Evolutionary conservation across 2,888 invertebrate genomes (phyloP).

Genomic region (Hydraecia micacea): DNA sequence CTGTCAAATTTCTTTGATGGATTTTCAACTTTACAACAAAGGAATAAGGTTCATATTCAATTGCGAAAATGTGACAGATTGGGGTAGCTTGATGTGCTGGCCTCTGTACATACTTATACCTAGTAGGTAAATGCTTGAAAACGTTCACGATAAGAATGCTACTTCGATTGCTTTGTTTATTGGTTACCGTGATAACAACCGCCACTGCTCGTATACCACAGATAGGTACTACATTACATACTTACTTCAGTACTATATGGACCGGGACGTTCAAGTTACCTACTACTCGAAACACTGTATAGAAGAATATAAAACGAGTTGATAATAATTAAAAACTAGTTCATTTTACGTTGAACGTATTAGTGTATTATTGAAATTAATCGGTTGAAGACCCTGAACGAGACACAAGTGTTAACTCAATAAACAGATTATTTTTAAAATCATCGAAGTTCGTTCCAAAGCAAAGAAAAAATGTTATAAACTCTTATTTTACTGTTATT

Average conservation of each 20-base stretch:
- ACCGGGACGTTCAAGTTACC: background rate
- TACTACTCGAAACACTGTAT: background rate
- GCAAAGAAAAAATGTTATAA: background rate
- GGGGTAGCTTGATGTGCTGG: too few species aligned
- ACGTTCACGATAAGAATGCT: slow-evolving; percentile 43
- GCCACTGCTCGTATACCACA: slow-evolving; percentile 3
- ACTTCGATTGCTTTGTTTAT: slow-evolving; percentile 35
- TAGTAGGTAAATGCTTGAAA: background rate
- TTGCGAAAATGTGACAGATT: too few species aligned
- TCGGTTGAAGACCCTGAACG: background rate
- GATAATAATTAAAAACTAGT: background rate
- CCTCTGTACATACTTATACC: too few species aligned
- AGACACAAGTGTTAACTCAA: background rate
- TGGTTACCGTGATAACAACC: slow-evolving; percentile 44
- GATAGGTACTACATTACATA: slow-evolving; percentile 7
- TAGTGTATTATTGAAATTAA: background rate
- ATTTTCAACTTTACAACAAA: too few species aligned
- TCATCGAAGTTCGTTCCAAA: background rate
- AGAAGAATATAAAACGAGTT: background rate
- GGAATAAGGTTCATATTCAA: too few species aligned
- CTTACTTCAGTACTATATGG: background rate
- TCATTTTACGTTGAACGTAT: background rate
- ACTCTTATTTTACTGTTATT: background rate
- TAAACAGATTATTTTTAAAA: background rate
- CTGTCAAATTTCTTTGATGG: too few species aligned